Percentiles rank a stretch among this genome's conserved stretches.
Evolutionary conservation across 2,113 vertebrate genomes (phyloP).

Genomic region (Scartelaos histophorus): DNA sequence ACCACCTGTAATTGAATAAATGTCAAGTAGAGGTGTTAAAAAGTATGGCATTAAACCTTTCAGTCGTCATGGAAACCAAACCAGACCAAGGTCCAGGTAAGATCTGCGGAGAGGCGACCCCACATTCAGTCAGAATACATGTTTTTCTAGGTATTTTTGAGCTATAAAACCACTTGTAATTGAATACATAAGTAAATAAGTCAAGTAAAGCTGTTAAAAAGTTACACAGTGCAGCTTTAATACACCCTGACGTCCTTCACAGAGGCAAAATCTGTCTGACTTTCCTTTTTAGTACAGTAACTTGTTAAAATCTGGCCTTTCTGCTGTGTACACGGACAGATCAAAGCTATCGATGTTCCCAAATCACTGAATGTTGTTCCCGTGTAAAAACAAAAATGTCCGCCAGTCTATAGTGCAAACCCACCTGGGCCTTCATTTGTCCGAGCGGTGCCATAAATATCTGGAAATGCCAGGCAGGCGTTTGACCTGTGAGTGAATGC

Average conservation of each 20-base stretch:
- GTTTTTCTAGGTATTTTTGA: no score
- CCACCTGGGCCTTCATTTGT: slow-evolving; percentile 14
- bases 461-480: slow-evolving; percentile 3
- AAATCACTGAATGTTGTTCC: neutral
- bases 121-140: no score
- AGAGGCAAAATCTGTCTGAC: neutral
- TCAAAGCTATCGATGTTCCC: neutral
- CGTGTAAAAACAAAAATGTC: neutral
- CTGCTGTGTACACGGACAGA: neutral
- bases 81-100: no score
- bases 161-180: no score
- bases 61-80: no score
- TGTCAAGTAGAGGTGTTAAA: no score
- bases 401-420: neutral
- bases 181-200: no score
- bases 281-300: no score
- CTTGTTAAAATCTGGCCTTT: neutral
- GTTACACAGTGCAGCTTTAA: neutral
- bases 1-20: no score
- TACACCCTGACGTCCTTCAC: neutral
- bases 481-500: slow-evolving; percentile 15
- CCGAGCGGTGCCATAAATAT: slow-evolving; percentile 5
- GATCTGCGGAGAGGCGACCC: no score
- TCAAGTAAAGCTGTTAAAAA: no score
- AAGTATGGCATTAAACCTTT: no score